Conservation (phyloP, 2,113 vertebrate genomes). For the Rhombomys opimus region DNA sequence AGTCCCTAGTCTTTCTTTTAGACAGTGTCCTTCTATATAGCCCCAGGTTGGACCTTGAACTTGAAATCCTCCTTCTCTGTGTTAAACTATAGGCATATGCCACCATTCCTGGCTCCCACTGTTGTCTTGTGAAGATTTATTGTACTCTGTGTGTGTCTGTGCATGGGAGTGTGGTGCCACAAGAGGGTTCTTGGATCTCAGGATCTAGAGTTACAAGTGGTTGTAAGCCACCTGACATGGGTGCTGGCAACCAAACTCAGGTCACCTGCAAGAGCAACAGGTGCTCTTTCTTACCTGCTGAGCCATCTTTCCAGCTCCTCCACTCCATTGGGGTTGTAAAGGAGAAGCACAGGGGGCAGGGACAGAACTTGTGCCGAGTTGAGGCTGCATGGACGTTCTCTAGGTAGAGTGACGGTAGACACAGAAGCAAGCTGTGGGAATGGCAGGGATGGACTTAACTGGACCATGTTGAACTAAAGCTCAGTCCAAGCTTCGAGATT, state of each 20-base stretch:
- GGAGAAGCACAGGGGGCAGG: not conserved
- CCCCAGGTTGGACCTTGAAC: not conserved
- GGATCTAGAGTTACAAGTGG: not conserved
- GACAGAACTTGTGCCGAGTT: not conserved
- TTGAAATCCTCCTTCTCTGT: not conserved
- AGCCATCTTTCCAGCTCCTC: not conserved
- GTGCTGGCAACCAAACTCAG: not conserved
- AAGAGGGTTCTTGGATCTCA: not conserved
- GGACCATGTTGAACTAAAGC: not conserved
- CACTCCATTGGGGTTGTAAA: not conserved
- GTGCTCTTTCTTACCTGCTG: not conserved
- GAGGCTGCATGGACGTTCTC: not conserved
- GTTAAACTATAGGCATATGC: not conserved
- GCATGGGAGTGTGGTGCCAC: not conserved
- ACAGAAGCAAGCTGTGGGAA: not conserved
- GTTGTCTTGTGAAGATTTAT: not conserved
- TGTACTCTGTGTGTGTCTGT: not conserved
- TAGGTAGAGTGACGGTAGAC: not conserved
- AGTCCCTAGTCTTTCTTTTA: not conserved
- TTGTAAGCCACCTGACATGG: not conserved
- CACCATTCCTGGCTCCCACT: not conserved
- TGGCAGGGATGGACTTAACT: slow-evolving; percentile 7
- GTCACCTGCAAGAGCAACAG: not conserved
- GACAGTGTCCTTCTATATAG: not conserved
- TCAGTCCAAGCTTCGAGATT: not conserved